Base-by-base conservation (phyloP, 2,113 vertebrate genomes). In the Phaethornis superciliosus region DNA sequence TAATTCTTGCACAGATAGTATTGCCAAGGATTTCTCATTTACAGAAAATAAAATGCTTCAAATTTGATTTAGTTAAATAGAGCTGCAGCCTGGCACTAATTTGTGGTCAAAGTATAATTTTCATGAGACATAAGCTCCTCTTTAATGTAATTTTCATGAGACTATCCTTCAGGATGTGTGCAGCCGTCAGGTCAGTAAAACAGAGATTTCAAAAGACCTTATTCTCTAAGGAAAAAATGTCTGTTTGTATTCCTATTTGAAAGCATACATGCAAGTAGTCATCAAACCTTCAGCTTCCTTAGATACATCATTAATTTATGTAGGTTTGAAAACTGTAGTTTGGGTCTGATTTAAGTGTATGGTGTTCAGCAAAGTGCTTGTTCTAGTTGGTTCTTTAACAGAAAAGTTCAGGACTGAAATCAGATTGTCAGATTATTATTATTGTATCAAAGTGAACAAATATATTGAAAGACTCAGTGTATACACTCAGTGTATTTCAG, bases 101-200 rank as follows among this genome's bases (percentile, higher is more conserved):
- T 69, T 84, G 35, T 83, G 81, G 64, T 65, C 59, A 80, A 71
- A 89, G 19, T 42, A 75, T 19, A 95, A 88, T 93, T 80, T 95
- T 84, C 55, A 79, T 78, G 40, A 64, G 92, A 89, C 8, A 2
- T 42, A 68, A 67, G 20, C 42, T 76, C 6, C n/a, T 51, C 35
- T 89, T 77, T 89, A 95, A 93, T 82, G 59, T 55, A 86, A 88
- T 93, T 94, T 94, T 89, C 35, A 84, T 94, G 30, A 91, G 79
- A 91, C 15, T 13, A 40, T 84, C 47, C 42, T 93, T 92, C 59
- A 90, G 72, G 42, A 89, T 77, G 15, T 68, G 15, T 81, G 59
- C 47, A 82, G 62, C 46, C 72, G 86, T 92, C n/a, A 55, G 79
- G 86, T 92, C 91, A 92, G 56, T 84, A 90, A 89, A 70, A 86